Conservation (phyloP, 2,888 invertebrate species). For the Mesorhabditis spiculigera region DNA sequence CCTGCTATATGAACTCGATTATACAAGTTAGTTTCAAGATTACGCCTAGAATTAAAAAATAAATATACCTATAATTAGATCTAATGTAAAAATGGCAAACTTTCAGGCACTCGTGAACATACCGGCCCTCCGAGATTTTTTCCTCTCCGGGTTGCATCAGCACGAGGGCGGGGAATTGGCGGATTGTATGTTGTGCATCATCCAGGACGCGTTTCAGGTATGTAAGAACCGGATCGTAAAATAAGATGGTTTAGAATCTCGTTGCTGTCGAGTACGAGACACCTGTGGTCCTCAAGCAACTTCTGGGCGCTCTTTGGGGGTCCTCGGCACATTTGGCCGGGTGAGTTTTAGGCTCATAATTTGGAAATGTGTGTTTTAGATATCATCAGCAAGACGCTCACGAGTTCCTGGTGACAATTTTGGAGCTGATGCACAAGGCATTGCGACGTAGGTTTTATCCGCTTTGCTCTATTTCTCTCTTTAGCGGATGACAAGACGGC, state of each 20-base stretch:
- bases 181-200: conserved; percentile 81
- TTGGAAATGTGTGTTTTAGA: conserved; percentile 63
- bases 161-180: conserved; percentile 67
- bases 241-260: background rate
- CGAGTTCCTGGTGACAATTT: conserved; percentile 92
- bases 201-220: conserved; percentile 87
- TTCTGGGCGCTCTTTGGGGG: conserved; percentile 92
- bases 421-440: conserved; percentile 60
- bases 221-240: no score
- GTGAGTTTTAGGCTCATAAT: conserved; percentile 69
- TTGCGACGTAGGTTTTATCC: conserved; percentile 15
- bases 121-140: conserved; percentile 87
- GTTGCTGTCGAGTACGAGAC: background rate
- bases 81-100: background rate
- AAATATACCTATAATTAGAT: no score
- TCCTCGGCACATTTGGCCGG: conserved; percentile 74
- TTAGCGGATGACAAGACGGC: background rate
- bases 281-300: conserved; percentile 81
- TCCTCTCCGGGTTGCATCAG: conserved; percentile 85
- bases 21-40: conserved; percentile 61
- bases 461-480: conserved; percentile 8
- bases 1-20: conserved; percentile 98
- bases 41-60: conserved; percentile 2
- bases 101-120: conserved; percentile 86
- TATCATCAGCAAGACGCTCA: conserved; percentile 98